Conservation (phyloP, 2,797 vertebrate genomes). For the Gymnoscopelus braueri region DNA sequence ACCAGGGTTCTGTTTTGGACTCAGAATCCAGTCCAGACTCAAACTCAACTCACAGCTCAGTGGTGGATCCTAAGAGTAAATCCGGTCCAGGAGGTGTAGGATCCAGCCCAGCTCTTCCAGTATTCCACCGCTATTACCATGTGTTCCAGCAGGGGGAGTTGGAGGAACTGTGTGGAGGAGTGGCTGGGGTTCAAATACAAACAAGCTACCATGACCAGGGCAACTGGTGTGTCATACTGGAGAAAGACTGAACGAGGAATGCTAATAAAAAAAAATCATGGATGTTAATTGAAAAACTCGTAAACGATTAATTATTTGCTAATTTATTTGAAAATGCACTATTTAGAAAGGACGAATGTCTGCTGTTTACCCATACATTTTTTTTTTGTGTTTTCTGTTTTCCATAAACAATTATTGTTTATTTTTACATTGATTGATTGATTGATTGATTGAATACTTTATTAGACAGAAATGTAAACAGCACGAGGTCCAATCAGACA, state of each 20-base stretch:
- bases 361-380: no score
- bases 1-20: neutral
- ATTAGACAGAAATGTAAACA: no score
- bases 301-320: no score
- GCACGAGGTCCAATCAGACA: no score
- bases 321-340: no score
- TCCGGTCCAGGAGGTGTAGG: neutral
- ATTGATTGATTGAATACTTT: constrained; percentile 8
- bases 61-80: constrained; percentile 18
- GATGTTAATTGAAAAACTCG: no score
- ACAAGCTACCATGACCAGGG: constrained; percentile 95
- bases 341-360: no score
- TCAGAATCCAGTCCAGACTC: neutral
- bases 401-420: no score
- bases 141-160: constrained; percentile 95
- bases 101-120: constrained; percentile 32
- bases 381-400: no score
- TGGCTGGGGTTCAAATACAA: constrained; percentile 79
- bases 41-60: neutral
- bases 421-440: constrained; percentile 16
- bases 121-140: constrained; percentile 96
- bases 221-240: constrained; percentile 95
- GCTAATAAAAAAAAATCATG: no score
- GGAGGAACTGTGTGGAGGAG: constrained; percentile 83
- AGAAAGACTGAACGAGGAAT: constrained; percentile 57